Conservation (phyloP, 2,797 vertebrate genomes). For the Poecilia wingei region DNA sequence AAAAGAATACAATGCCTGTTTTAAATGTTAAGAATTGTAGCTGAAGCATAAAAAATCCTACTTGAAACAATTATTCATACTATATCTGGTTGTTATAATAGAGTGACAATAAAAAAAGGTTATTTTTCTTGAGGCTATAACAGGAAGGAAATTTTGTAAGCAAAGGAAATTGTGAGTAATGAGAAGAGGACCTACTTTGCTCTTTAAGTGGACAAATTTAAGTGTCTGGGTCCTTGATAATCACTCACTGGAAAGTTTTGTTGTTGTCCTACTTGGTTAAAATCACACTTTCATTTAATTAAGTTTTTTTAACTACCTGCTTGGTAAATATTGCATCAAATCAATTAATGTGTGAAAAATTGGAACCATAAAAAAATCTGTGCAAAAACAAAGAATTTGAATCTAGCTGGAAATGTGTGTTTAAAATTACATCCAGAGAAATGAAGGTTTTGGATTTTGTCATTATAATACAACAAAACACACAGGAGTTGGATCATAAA, state of each 20-base stretch:
- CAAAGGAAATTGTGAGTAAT: not conserved
- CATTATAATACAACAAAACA: slow-evolving; percentile 1
- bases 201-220: not conserved
- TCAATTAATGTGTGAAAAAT: not conserved
- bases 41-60: not conserved
- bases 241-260: not conserved
- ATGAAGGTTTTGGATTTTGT: not conserved
- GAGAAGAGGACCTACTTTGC: not conserved
- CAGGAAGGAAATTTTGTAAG: not conserved
- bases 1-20: not conserved
- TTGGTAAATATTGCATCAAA: not conserved
- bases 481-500: not conserved
- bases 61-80: not conserved
- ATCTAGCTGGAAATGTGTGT: not conserved
- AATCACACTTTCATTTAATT: not conserved
- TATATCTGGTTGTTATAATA: not conserved
- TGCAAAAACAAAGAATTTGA: not conserved
- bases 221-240: not conserved
- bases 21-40: not conserved
- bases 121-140: not conserved
- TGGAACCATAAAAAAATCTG: not conserved
- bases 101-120: not conserved
- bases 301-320: not conserved
- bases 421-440: not conserved
- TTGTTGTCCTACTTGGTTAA: not conserved